Evolutionary conservation across 2,888 invertebrate genomes (phyloP).

Genomic region (Scaptodrosophila latifasciaeformis): DNA sequence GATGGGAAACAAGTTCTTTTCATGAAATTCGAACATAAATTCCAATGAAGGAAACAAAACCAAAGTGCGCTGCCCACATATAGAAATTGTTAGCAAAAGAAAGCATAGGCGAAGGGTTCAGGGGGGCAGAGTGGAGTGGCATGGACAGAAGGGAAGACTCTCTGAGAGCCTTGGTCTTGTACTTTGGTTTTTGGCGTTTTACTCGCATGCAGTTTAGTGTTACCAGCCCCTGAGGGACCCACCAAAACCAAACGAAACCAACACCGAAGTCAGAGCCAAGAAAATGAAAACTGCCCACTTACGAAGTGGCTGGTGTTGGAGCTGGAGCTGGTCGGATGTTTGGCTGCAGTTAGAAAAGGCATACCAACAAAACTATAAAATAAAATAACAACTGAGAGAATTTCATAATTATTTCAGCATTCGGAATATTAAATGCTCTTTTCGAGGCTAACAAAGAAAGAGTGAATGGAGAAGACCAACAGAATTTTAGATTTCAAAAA

Average conservation of each 20-base stretch:
- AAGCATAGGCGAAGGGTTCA: too few species aligned
- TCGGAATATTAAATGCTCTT: too few species aligned
- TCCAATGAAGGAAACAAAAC: slow-evolving; percentile 58
- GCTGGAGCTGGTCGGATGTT: too few species aligned
- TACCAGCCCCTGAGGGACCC: slow-evolving; percentile 42
- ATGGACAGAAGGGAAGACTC: background rate
- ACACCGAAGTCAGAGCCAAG: slow-evolving; percentile 10
- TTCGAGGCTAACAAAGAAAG: too few species aligned
- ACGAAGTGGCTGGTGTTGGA: background rate
- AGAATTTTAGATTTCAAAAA: too few species aligned
- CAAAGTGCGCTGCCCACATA: slow-evolving; percentile 37
- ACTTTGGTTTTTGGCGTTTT: slow-evolving; percentile 26
- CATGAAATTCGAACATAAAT: slow-evolving; percentile 63
- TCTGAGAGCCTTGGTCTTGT: slow-evolving; percentile 13
- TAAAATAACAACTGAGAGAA: slow-evolving; percentile 25
- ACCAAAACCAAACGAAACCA: background rate
- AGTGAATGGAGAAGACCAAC: too few species aligned
- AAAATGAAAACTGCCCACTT: slow-evolving; percentile 47
- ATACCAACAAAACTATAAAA: slow-evolving; percentile 30
- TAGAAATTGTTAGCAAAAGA: too few species aligned
- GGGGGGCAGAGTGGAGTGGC: too few species aligned
- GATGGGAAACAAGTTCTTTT: slow-evolving; percentile 56
- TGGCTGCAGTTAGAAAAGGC: slow-evolving; percentile 45
- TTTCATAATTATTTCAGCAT: too few species aligned
- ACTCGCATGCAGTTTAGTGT: slow-evolving; percentile 53